A percentile compares a stretch with the other conserved stretches of the same genome.
Evolutionary conservation across 2,888 invertebrate genomes (phyloP).

Genomic region (Stictocephala bisonia): DNA sequence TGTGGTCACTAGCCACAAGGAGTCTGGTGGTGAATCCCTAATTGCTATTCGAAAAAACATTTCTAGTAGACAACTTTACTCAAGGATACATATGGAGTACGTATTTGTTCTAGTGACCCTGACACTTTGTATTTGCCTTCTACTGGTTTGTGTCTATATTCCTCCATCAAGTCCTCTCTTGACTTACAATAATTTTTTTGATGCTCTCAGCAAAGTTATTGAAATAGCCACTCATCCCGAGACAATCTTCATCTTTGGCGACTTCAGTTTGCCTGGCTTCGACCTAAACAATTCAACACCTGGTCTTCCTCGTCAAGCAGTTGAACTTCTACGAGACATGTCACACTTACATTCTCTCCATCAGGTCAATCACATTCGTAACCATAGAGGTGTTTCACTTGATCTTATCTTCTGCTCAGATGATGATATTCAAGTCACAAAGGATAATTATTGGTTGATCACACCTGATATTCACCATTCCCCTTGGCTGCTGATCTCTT

Average conservation of each 20-base stretch:
- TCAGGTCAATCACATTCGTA: conserved; percentile 26
- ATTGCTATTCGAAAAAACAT: conserved; percentile 6
- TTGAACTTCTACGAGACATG: background rate
- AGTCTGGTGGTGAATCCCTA: conserved; percentile 3
- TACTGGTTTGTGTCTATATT: background rate
- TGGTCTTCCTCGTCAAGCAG: background rate
- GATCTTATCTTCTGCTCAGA: background rate
- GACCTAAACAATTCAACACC: background rate
- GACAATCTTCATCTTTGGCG: conserved; percentile 4
- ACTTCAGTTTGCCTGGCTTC: conserved; percentile 2
- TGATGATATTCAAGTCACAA: background rate
- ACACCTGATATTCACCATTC: background rate
- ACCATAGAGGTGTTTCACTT: conserved; percentile 9
- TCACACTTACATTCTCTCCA: background rate
- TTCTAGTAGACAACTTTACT: background rate
- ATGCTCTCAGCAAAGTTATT: background rate
- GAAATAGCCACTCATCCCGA: background rate
- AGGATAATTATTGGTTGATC: background rate
- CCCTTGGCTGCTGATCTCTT: background rate
- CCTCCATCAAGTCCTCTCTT: background rate
- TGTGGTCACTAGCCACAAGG: background rate
- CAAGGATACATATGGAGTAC: background rate
- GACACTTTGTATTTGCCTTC: background rate
- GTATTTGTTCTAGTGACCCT: background rate
- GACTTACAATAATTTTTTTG: background rate